Base-by-base conservation (phyloP, 2,797 vertebrate species). In the Myiothlypis chrysogaster region DNA sequence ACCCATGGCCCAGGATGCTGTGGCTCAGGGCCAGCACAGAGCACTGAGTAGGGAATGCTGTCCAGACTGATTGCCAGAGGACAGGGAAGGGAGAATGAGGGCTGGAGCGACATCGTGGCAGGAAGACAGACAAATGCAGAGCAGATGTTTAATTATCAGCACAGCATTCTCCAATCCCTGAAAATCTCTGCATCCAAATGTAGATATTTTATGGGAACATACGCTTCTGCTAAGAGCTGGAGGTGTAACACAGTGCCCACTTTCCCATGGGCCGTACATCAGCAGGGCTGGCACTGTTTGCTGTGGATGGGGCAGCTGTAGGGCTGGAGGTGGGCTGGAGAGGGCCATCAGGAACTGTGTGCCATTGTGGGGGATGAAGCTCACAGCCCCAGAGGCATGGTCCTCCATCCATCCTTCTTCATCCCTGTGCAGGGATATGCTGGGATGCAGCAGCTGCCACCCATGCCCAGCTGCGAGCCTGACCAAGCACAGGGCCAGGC, bases 71-170 rank as follows among this genome's bases (percentile, higher is more conserved):
- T 77, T 77, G 27, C 49, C 0, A 1, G 82, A 49, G 50, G 55
- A 76, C 32, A 22, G 41, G 52, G 30, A 69, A 8, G 13, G 41
- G 59, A 68, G 27, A 82, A 66, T 0, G 2, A 89, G 34, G 53
- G 61, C 65, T 90, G 46, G 49, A 95, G 56, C 3, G 0, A 46
- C 6, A 5, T 49, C 0, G 0, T 3, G 8, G 63, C 24, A 35
- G 66, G 59, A 78, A 95, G 41, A 81, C 77, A 91, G 83, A 90
- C 90, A 95, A 94, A 93, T 93, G 85, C 88, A 94, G 95, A 96
- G 37, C 96, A 96, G 95, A 96, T 95, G 96, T 96, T 96, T 95
- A 96, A 96, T 95, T 96, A 95, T 91, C 88, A 44, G 57, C 87
- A 81, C 79, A 81, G 83, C 2, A 0, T 93, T 95, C 85, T 81